Base-by-base conservation (phyloP, 2,113 vertebrate genomes). In the Amphiprion ocellaris region DNA sequence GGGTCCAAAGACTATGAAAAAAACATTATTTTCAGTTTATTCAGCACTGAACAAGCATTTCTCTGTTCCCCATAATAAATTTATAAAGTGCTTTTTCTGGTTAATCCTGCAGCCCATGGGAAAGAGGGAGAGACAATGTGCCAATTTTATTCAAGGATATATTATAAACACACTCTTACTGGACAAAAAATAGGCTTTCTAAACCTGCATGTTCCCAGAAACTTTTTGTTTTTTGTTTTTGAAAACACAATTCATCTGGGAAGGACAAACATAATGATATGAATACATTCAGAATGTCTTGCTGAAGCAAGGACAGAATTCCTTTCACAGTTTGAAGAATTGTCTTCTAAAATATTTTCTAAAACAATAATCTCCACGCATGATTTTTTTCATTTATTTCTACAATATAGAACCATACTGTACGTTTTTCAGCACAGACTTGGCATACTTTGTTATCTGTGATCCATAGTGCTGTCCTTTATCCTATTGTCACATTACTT, bases 1-100 rank as follows among this genome's bases (percentile, higher is more conserved):
- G 23, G 69, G 59, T 19, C 24, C 33, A 62, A 39, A 83, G 76
- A 81, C 4, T 19, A 50, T 47, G 19, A 56, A 50, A 15, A 78
- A 67, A 58, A 61, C 24, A 39, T 14, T 54, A 28, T 68, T 77
- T 77, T 70, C 65, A 59, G 73, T 76, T 78, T 82, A 69, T 67
- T 89, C 55, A 80, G 74, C 69, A 85, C 47, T 72, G 72, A 83
- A 77, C 60, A 77, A 84, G 74, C 65, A 74, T 87, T 89, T 88
- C 59, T 77, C 68, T 74, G 61, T 65, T 65, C 72, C 52, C 39
- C 16, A 74, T 76, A 81, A 88, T 84, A 83, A 70, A 87, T 77
- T 86, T 63, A 82, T 82, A 41, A 79, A 79, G 37, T 74, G 62
- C 69, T 74, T 87, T 37, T 87, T 85, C 67, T 74, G 68, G 74